These are phyloP conservation scores for Drosophila cognata DNA, from an alignment of 2,888 invertebrate genomes.

Conservation along the genomic window DNA sequence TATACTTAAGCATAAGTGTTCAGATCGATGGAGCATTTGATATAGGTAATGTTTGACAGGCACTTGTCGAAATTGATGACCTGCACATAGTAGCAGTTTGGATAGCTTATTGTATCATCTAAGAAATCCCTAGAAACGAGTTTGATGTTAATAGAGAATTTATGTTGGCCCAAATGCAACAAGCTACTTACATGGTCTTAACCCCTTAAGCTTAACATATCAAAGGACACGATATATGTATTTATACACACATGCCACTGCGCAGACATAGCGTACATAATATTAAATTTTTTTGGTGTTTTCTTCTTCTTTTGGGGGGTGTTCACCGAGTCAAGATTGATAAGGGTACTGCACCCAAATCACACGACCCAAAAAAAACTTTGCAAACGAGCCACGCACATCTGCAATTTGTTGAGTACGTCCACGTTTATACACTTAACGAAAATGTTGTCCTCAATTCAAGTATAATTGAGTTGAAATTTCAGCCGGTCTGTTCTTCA, in stretches of 20 bases:
- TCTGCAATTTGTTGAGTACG: constrained; percentile 30
- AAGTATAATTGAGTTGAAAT: no score
- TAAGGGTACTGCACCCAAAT: constrained; percentile 58
- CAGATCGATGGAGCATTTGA: constrained; percentile 30
- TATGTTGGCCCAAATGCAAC: constrained; percentile 40
- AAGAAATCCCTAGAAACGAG: constrained; percentile 7
- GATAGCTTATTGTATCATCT: constrained; percentile 14
- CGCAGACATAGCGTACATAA: constrained; percentile 6
- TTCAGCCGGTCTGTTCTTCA: not conserved
- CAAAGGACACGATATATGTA: constrained; percentile 16
- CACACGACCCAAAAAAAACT: constrained; percentile 21
- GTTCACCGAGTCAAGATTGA: constrained; percentile 51
- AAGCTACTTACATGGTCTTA: constrained; percentile 24
- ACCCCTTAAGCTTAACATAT: constrained; percentile 25
- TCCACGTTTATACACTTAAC: constrained; percentile 1
- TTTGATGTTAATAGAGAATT: constrained; percentile 24
- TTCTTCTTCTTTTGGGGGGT: constrained; percentile 1
- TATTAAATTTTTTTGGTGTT: constrained; percentile 35
- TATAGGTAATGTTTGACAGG: constrained; percentile 30
- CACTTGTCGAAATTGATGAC: constrained; percentile 46
- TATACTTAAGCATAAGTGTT: constrained; percentile 1
- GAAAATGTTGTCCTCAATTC: not conserved
- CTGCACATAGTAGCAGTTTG: constrained; percentile 18
- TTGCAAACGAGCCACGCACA: constrained; percentile 33
- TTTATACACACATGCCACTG: not conserved